Evolutionary conservation across 2,888 invertebrate genomes (phyloP), one percentile per base, ranked within the genome.

Genomic region (Nomada ferruginata): DNA sequence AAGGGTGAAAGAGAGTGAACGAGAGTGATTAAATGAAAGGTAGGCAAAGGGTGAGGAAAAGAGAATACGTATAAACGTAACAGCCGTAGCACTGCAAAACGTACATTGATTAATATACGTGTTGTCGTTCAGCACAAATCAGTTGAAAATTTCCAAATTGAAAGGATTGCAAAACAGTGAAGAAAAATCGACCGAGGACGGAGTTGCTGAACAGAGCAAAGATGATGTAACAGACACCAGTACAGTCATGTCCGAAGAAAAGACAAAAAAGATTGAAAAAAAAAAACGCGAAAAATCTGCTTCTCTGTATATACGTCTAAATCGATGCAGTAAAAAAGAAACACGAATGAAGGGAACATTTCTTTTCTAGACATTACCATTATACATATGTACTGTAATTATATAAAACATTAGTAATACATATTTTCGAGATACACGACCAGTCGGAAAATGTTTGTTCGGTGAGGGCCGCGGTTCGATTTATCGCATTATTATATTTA

Each of bases 71-170:
- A 18, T 76, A 47, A 70, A 83, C 42, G 63, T 65, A 79, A 79
- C 63, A 87, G 84, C 80, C 81, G 75, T 88, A 36, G 76, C 80
- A 80, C 83, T 88, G 87, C 88, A 79, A 88, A 88, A 84, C 79
- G 84, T 87, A 88, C 86, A 88, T 88, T 88, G 61, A 84, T 82
- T 84, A 79, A 86, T 60, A 77, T 88, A 86, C 84, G 89, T 89
- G 89, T 89, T 91, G 91, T 91, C 92, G 88, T 91, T 89, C 90
- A 92, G 92, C 92, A 92, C 92, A 92, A 92, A 92, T 87, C 85
- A 81, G 72, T 78, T 78, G 77, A 79, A 68, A 71, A 76, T 75
- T 63, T 76, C 79, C 47, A 61, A 52, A 76, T 75, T 73, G 18
- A 72, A 73, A 15, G 55, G 63, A 76, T 55, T 55, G 50, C 29